Conservation (phyloP, 2,888 invertebrate species). For the Hypsopygia costalis region DNA sequence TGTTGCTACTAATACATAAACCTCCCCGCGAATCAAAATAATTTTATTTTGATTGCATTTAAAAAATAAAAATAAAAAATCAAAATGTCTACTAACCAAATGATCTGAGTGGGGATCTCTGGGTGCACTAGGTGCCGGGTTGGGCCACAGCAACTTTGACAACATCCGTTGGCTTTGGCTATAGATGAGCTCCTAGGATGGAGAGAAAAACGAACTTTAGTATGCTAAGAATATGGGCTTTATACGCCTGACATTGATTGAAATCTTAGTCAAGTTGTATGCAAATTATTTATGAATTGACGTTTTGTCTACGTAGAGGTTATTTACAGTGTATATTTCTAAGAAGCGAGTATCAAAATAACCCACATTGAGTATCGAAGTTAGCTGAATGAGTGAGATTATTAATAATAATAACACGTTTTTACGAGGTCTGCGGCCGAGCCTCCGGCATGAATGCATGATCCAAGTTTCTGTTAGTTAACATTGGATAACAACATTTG, state of each 20-base stretch:
- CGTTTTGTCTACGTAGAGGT: conserved; percentile 1
- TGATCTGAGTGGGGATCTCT: conserved; percentile 78
- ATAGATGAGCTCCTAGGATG: conserved; percentile 81
- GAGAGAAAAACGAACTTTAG: conserved; percentile 76
- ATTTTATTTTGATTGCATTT: too few relatives aligned
- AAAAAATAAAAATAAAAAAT: conserved; percentile 41
- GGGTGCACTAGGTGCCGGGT: conserved; percentile 75
- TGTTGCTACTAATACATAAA: too few relatives aligned
- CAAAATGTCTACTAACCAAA: conserved; percentile 79
- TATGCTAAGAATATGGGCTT: conserved; percentile 56
- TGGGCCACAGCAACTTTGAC: conserved; percentile 80
- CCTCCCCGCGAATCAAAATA: too few relatives aligned
- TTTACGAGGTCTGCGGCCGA: conserved; percentile 59
- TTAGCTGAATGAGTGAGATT: conserved; percentile 60
- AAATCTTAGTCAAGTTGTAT: neutral
- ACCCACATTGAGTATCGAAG: conserved; percentile 24
- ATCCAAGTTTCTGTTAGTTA: conserved; percentile 38
- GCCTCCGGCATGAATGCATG: conserved; percentile 61
- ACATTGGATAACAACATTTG: conserved; percentile 43
- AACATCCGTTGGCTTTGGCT: conserved; percentile 80
- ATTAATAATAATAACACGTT: conserved; percentile 76
- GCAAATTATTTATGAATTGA: neutral
- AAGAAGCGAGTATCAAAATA: conserved; percentile 5
- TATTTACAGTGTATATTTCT: neutral
- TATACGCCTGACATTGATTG: conserved; percentile 43